Evolutionary conservation across 1,140 invertebrate species (phyloP).

Genomic region (Stenopsyche tienmushanensis): DNA sequence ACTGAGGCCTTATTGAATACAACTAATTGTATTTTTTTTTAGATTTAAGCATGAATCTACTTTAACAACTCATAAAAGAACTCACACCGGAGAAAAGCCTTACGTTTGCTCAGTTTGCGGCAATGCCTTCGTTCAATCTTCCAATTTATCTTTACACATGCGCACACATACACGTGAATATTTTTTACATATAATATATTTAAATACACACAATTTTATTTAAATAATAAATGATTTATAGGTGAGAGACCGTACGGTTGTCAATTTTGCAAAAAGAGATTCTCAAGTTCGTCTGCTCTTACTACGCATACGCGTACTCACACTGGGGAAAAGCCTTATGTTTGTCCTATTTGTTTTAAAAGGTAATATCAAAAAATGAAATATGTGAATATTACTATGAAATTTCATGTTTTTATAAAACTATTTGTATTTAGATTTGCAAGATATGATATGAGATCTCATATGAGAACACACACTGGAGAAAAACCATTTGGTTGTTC

Average conservation of each 20-base stretch:
- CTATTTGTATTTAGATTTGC: constrained; percentile 48
- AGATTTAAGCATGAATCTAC: constrained; percentile 64
- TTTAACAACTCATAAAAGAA: constrained; percentile 60
- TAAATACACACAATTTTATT: background rate
- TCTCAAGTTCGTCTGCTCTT: constrained; percentile 59
- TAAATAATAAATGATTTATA: too few relatives aligned
- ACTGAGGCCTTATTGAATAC: background rate
- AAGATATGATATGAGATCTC: constrained; percentile 48
- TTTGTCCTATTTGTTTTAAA: constrained; percentile 63
- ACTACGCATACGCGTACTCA: constrained; percentile 66
- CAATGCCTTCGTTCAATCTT: constrained; percentile 63
- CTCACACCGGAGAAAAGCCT: constrained; percentile 66
- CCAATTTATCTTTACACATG: constrained; percentile 79
- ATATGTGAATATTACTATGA: background rate
- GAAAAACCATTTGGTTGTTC: constrained; percentile 65
- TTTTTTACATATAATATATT: background rate
- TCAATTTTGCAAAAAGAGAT: constrained; percentile 55
- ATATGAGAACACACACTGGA: constrained; percentile 67
- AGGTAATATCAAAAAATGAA: constrained; percentile 42
- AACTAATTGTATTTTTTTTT: constrained; percentile 16
- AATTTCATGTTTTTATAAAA: background rate
- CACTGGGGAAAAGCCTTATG: constrained; percentile 69
- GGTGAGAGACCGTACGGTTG: constrained; percentile 59
- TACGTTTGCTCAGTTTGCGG: constrained; percentile 59
- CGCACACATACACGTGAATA: constrained; percentile 59